Base-by-base conservation (phyloP, 2,113 vertebrate genomes). In the Oxyruncus cristatus region DNA sequence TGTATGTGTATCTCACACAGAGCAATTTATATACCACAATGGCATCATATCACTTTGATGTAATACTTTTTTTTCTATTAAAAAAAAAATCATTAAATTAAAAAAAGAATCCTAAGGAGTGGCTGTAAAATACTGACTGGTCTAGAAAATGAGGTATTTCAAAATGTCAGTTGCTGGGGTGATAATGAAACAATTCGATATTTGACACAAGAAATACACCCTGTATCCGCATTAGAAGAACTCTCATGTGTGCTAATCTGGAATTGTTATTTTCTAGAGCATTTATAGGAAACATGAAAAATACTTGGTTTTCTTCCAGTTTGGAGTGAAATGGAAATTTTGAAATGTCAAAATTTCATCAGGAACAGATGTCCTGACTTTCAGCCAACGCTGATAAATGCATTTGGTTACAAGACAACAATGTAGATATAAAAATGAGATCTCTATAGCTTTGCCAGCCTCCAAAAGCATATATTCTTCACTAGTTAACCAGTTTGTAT, bases 311-410 rank as follows among this genome's bases (percentile, higher is more conserved):
- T 93, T 75, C 39, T 89, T 95, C 91, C 93, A 89, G 22, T 63
- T 96, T 92, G 65, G 72, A 88, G 88, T 71, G 65, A 93, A 96
- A 47, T 35, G 24, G n/a, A 78, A 93, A 92, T 79, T 76, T 71
- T 47, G 59, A 96, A 96, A 96, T 95, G 89, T 93, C 86, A 95
- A 84, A 84, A 91, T 95, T 95, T 75, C 4, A 0, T 92, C 56
- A 52, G 80, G 62, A 96, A 86, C 92, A 97, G 95, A 95, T 95
- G 94, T 93, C 89, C 39, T 93, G 74, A 91, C 59, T 93, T 90
- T 81, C 63, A 93, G 63, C 82, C 90, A 96, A 78, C 22, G 23
- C 42, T 52, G 61, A 71, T 92, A 85, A 94, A 86, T 88, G 44
- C 21, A 5, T 90, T 78, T 95, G 30, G 72, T 95, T 95, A 59